These are phyloP conservation scores for Decapterus maruadsi DNA, from an alignment of 2,797 vertebrate species.

Conservation along the genomic window DNA sequence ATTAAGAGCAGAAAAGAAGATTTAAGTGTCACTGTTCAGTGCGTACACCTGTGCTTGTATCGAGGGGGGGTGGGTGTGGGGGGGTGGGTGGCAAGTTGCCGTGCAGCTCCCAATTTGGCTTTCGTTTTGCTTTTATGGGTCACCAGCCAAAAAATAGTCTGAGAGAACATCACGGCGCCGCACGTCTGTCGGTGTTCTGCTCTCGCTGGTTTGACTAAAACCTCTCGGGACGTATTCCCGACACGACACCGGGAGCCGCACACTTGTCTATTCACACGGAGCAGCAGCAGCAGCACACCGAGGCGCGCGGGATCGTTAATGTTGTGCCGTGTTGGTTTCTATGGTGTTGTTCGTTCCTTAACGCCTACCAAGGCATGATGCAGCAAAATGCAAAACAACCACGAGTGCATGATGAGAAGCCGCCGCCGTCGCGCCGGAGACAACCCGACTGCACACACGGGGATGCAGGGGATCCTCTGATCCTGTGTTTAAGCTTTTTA, in stretches of 20 bases:
- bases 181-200: slow-evolving; percentile 11
- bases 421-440: slow-evolving; percentile 17
- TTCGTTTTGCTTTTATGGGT: slow-evolving; percentile 48
- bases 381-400: slow-evolving; percentile 59
- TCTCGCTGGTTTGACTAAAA: slow-evolving; percentile 15
- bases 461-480: slow-evolving; percentile 40
- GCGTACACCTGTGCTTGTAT: slow-evolving; percentile 57
- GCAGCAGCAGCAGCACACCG: background rate
- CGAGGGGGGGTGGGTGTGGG: background rate
- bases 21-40: slow-evolving; percentile 56
- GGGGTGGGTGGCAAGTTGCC: background rate
- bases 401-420: slow-evolving; percentile 36
- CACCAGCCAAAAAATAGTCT: slow-evolving; percentile 36
- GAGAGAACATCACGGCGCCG: slow-evolving; percentile 3
- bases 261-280: slow-evolving; percentile 3
- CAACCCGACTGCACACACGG: slow-evolving; percentile 4
- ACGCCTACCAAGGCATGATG: slow-evolving; percentile 53
- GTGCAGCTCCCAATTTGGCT: slow-evolving; percentile 44
- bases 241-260: slow-evolving; percentile 9
- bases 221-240: slow-evolving; percentile 28
- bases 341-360: slow-evolving; percentile 7
- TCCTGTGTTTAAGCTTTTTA: slow-evolving; percentile 43
- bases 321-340: slow-evolving; percentile 50
- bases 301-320: slow-evolving; percentile 49
- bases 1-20: slow-evolving; percentile 54